A percentile compares a stretch with the other conserved stretches of the same genome.
phyloP scores from a whole-genome alignment of 30 jellyfish, hydroid and myxozoan genomes.

The Turritopsis rubra region DNA sequence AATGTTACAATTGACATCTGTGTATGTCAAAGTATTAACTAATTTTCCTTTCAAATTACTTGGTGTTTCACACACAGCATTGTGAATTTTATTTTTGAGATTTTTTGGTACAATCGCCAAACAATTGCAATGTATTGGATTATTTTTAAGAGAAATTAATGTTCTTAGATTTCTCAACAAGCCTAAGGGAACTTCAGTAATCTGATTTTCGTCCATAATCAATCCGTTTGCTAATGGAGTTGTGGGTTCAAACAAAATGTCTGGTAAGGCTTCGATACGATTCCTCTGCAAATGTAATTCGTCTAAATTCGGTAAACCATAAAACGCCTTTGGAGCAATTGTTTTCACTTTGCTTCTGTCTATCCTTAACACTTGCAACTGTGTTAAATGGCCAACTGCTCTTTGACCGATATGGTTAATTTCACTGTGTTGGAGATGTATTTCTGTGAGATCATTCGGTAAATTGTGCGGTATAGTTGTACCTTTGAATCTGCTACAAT shows the following conservation, averaged over 20 bases:
- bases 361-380: background rate
- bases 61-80: background rate
- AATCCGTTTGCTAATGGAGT: background rate
- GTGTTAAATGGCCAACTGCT: background rate
- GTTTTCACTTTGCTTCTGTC: background rate
- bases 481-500: background rate
- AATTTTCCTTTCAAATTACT: background rate
- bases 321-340: background rate
- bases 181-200: background rate
- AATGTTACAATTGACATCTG: background rate
- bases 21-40: background rate
- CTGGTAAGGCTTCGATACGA: background rate
- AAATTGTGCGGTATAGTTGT: background rate
- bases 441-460: background rate
- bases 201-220: background rate
- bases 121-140: background rate
- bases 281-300: background rate
- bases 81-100: background rate
- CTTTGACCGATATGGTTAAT: background rate
- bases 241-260: background rate
- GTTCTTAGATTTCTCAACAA: background rate
- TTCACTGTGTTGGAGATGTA: background rate
- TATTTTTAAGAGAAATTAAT: background rate
- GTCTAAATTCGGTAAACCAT: background rate
- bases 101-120: background rate